These are phyloP conservation scores for Sebastes schlegelii DNA, from an alignment of 2,113 vertebrate species.

Conservation along the genomic window DNA sequence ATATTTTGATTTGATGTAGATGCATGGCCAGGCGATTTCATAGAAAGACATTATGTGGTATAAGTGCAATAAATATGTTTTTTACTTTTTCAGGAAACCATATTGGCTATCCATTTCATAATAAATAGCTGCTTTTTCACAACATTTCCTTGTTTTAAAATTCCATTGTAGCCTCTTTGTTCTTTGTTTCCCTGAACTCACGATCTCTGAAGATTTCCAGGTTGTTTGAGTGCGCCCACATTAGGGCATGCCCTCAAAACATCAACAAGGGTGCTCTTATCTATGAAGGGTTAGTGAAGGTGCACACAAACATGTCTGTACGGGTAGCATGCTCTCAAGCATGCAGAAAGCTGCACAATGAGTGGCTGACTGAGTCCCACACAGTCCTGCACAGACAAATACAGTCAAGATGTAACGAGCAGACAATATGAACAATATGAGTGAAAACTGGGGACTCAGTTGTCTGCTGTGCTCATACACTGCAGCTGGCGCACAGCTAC, in stretches of 20 bases:
- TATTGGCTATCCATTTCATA: background rate
- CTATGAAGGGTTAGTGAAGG: conserved; percentile 47
- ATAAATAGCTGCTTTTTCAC: background rate
- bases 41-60: background rate
- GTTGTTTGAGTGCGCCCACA: conserved; percentile 49
- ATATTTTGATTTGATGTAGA: background rate
- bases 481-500: too few species aligned
- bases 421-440: conserved; percentile 4
- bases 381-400: background rate
- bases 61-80: background rate
- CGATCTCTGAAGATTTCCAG: conserved; percentile 43
- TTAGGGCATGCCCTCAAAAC: conserved; percentile 46
- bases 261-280: conserved; percentile 69
- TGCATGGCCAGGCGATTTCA: background rate
- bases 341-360: conserved; percentile 17
- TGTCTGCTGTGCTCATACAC: too few species aligned
- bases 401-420: background rate
- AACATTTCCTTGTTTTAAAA: conserved; percentile 1
- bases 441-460: background rate
- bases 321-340: conserved; percentile 33
- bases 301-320: conserved; percentile 58
- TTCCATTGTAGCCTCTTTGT: conserved; percentile 18
- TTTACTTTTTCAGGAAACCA: background rate
- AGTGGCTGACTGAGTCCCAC: background rate
- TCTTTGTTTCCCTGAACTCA: conserved; percentile 28